Evolutionary conservation across 2,888 invertebrate genomes (phyloP).

Genomic region (Andrena praecox): DNA sequence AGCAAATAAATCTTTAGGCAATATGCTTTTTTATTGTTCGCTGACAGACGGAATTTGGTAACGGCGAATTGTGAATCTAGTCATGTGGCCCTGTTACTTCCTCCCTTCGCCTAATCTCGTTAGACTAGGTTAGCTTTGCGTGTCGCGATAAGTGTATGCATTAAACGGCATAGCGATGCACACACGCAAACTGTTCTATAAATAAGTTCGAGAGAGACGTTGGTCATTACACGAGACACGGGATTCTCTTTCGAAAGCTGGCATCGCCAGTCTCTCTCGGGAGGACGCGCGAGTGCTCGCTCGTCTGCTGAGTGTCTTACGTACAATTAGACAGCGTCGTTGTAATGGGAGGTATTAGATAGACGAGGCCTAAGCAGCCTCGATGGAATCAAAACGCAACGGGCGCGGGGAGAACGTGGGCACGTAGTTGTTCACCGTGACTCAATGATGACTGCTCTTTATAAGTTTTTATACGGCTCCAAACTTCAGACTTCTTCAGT

Average conservation of each 20-base stretch:
- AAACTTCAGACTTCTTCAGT: not conserved
- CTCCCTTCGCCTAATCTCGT: constrained; percentile 44
- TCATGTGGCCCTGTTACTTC: constrained; percentile 33
- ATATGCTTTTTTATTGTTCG: constrained; percentile 49
- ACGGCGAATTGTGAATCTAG: constrained; percentile 8
- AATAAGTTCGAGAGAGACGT: constrained; percentile 18
- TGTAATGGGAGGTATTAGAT: constrained; percentile 32
- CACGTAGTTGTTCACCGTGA: constrained; percentile 11
- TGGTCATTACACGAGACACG: not conserved
- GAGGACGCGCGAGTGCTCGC: constrained; percentile 35
- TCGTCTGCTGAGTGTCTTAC: constrained; percentile 54
- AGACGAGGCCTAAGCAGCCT: constrained; percentile 7
- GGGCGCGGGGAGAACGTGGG: constrained; percentile 23
- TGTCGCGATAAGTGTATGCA: constrained; percentile 54
- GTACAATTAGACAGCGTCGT: constrained; percentile 54
- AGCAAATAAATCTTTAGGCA: constrained; percentile 52
- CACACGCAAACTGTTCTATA: constrained; percentile 37
- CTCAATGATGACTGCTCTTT: constrained; percentile 45
- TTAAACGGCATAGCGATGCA: constrained; percentile 46
- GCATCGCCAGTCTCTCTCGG: not conserved
- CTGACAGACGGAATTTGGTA: constrained; percentile 23
- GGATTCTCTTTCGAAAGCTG: not conserved
- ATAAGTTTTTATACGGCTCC: constrained; percentile 20
- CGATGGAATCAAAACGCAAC: constrained; percentile 41
- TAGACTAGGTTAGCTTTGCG: constrained; percentile 57